A percentile compares a stretch with the other conserved stretches of the same genome.
Evolutionary conservation across 2,797 vertebrate species (phyloP).

Genomic region (Holocentrus rufus): DNA sequence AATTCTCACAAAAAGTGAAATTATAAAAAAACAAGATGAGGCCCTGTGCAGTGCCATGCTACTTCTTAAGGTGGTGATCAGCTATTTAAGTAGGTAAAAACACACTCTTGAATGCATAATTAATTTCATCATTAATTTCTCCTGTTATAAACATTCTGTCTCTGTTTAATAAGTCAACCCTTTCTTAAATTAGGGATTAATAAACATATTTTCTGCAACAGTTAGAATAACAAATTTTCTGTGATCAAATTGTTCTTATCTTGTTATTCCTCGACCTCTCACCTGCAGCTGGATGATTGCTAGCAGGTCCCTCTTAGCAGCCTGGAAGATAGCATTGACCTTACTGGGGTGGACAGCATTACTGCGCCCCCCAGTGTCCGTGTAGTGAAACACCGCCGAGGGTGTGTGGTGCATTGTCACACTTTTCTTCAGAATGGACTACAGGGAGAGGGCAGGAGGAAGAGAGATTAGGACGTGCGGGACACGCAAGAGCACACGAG

Average conservation of each 20-base stretch:
- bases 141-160: no score
- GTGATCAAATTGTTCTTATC: background rate
- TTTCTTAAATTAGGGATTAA: no score
- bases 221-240: background rate
- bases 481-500: background rate
- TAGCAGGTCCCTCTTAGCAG: conserved; percentile 92
- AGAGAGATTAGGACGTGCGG: background rate
- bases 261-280: conserved; percentile 52
- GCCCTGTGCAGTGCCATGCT: no score
- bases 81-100: no score
- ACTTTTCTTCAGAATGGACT: conserved; percentile 86
- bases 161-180: no score
- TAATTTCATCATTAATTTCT: no score
- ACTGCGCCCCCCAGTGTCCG: conserved; percentile 73
- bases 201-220: no score
- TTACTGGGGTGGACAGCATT: conserved; percentile 80
- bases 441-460: conserved; percentile 1
- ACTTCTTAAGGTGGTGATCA: no score
- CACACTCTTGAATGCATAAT: no score
- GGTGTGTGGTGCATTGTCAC: conserved; percentile 88
- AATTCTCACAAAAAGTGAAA: background rate
- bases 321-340: conserved; percentile 84
- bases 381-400: conserved; percentile 86
- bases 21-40: no score
- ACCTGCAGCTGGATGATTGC: conserved; percentile 91